Percentiles rank a stretch among this genome's conserved stretches.
Evolutionary conservation across 2,888 invertebrate species (phyloP).

Genomic region (Pseudeuparius sepicola): DNA sequence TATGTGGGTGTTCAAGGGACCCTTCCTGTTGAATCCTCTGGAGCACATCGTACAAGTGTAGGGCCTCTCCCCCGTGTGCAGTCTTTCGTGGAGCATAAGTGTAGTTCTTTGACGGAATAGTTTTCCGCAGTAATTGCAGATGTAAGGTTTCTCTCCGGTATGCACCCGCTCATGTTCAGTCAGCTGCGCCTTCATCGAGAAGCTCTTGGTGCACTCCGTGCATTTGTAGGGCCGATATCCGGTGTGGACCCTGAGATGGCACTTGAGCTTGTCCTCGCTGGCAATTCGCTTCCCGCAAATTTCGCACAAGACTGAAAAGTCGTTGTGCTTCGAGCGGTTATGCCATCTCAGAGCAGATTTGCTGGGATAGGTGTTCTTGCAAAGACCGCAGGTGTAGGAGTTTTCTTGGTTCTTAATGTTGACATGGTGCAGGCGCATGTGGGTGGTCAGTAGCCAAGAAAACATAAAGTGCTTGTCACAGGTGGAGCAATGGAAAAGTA

Average conservation of each 20-base stretch:
- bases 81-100: slow-evolving; percentile 48
- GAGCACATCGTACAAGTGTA: slow-evolving; percentile 17
- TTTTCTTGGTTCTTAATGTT: slow-evolving; percentile 6
- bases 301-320: slow-evolving; percentile 22
- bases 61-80: slow-evolving; percentile 47
- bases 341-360: no score
- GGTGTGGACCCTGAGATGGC: slow-evolving; percentile 28
- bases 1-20: slow-evolving; percentile 26
- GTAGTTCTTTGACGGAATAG: slow-evolving; percentile 44
- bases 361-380: no score
- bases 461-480: slow-evolving; percentile 38
- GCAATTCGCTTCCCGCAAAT: slow-evolving; percentile 40
- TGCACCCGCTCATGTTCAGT: slow-evolving; percentile 35
- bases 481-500: slow-evolving; percentile 36
- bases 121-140: slow-evolving; percentile 32
- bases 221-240: slow-evolving; percentile 36
- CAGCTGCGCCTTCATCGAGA: slow-evolving; percentile 35
- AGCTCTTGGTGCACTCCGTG: slow-evolving; percentile 30
- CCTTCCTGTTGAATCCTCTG: slow-evolving; percentile 20
- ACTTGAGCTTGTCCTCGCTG: slow-evolving; percentile 40
- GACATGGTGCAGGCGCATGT: slow-evolving; percentile 24
- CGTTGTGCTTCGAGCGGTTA: no score
- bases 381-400: no score
- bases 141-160: slow-evolving; percentile 41
- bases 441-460: slow-evolving; percentile 37